Conservation (phyloP, 2,888 invertebrate genomes). For the Melinopterus prodromus region DNA sequence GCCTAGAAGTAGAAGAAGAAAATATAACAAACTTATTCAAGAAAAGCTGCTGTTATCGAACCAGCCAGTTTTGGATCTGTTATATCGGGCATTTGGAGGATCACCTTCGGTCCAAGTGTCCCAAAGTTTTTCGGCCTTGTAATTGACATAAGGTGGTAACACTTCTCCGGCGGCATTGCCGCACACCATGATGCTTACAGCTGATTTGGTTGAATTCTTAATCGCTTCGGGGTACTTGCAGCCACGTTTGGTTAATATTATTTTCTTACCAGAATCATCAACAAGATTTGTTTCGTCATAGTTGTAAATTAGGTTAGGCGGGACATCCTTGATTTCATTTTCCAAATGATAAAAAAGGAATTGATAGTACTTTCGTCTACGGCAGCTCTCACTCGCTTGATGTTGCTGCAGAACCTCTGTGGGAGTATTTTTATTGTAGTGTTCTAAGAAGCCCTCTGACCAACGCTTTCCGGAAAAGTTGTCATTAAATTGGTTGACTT, state of each 20-base stretch:
- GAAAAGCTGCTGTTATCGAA: slow-evolving; percentile 28
- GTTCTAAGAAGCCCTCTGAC: neutral
- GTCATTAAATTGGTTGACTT: too few species aligned
- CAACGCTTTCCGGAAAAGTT: too few species aligned
- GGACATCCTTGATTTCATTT: neutral
- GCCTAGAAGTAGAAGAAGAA: too few species aligned
- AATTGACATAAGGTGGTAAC: slow-evolving; percentile 29
- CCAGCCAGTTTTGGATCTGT: slow-evolving; percentile 23
- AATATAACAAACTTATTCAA: too few species aligned
- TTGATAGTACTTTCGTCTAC: slow-evolving; percentile 26
- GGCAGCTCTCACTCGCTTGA: slow-evolving; percentile 33
- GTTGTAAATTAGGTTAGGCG: slow-evolving; percentile 14
- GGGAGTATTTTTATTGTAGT: neutral
- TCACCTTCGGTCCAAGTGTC: slow-evolving; percentile 34
- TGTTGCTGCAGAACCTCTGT: slow-evolving; percentile 28
- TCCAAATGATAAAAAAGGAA: neutral
- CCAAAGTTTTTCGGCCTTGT: slow-evolving; percentile 27
- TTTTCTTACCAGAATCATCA: slow-evolving; percentile 27
- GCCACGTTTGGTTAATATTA: slow-evolving; percentile 18
- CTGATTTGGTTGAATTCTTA: slow-evolving; percentile 28
- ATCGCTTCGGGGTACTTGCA: slow-evolving; percentile 34
- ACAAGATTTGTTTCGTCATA: slow-evolving; percentile 28
- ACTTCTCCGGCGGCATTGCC: slow-evolving; percentile 30
- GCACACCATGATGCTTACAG: slow-evolving; percentile 19
- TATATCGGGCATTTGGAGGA: neutral